Base-by-base conservation (phyloP, 23 tunicate species). In the Botrylloides violaceus region DNA sequence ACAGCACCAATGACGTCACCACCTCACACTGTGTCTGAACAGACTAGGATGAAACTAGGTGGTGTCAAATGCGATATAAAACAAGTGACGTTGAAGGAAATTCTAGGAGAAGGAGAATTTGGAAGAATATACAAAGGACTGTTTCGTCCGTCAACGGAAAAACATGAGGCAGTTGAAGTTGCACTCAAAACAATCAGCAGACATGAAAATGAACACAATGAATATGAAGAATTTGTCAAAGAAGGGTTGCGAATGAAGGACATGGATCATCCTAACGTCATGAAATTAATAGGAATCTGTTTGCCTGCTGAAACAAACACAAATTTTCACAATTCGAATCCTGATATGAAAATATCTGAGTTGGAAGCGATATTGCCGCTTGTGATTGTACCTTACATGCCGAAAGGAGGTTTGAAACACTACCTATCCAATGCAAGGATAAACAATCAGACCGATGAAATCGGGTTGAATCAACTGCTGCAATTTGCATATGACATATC, bases 171-270 rank as follows among this genome's bases (percentile, higher is more conserved):
- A 18, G 59, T 32, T 9, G 81, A 76, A 48, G 98, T 86, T 1
- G 98, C 98, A 3, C 79, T 87, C 6, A 93, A 93, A 73, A 87
- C 84, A 5, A 75, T 83, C 22, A 85, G 81, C 66, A 2, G 66
- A 27, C 70, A 64, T 35, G 94, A 85, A n/a, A 33, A 37, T 24
- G 38, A 93, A 3, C 21, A 21, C 7, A 49, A 37, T 0, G 88
- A 93, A 78, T 39, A 47, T 39, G 76, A 66, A 38, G 76, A 74
- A 23, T 77, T 93, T 33, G 63, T 93, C 2, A 78, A 81, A 57
- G 98, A 93, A 62, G 98, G 91, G 6, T 59, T 82, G 23, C 65
- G 92, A 62, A 93, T 93, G 98, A 86, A 86, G 81, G 85, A 81
- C n/a, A 32, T 93, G 19, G 59, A 93, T 38, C 98, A 93, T 58